These are phyloP conservation scores for Syrista parreyssii DNA, from an alignment of 2,888 invertebrate species.

Conservation along the genomic window DNA sequence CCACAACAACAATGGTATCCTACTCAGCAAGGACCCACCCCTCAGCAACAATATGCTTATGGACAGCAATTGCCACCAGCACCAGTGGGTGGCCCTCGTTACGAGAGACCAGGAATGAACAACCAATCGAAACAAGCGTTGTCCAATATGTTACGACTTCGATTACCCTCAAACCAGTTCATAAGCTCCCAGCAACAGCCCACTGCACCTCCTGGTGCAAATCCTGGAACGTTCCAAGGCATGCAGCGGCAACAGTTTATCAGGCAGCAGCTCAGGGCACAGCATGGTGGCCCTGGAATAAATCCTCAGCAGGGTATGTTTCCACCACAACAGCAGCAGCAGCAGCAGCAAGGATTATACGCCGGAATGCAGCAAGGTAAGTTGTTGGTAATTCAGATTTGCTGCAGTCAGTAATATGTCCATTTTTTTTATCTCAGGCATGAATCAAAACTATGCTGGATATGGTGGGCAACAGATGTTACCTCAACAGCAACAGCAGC, in stretches of 20 bases:
- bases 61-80: slow-evolving; percentile 67
- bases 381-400: slow-evolving; percentile 69
- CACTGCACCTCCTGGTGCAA: slow-evolving; percentile 52
- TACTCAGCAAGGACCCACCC: slow-evolving; percentile 57
- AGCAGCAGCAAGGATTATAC: slow-evolving; percentile 69
- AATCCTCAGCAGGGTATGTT: slow-evolving; percentile 67
- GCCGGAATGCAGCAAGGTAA: slow-evolving; percentile 72
- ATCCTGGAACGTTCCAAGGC: slow-evolving; percentile 59
- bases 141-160: slow-evolving; percentile 84
- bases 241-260: slow-evolving; percentile 66
- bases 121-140: slow-evolving; percentile 86
- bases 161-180: slow-evolving; percentile 74
- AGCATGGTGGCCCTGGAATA: slow-evolving; percentile 64
- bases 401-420: slow-evolving; percentile 35
- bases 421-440: slow-evolving; percentile 54
- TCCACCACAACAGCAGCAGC: slow-evolving; percentile 68
- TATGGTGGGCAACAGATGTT: slow-evolving; percentile 70
- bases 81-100: slow-evolving; percentile 57
- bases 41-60: slow-evolving; percentile 65
- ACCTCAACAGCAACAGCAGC: slow-evolving; percentile 49
- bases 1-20: slow-evolving; percentile 67
- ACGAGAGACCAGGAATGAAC: slow-evolving; percentile 69
- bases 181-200: slow-evolving; percentile 62
- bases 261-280: slow-evolving; percentile 61
- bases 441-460: slow-evolving; percentile 75